These are phyloP conservation scores for Chaenodraco wilsoni DNA, from an alignment of 2,797 vertebrate species.

Conservation along the genomic window DNA sequence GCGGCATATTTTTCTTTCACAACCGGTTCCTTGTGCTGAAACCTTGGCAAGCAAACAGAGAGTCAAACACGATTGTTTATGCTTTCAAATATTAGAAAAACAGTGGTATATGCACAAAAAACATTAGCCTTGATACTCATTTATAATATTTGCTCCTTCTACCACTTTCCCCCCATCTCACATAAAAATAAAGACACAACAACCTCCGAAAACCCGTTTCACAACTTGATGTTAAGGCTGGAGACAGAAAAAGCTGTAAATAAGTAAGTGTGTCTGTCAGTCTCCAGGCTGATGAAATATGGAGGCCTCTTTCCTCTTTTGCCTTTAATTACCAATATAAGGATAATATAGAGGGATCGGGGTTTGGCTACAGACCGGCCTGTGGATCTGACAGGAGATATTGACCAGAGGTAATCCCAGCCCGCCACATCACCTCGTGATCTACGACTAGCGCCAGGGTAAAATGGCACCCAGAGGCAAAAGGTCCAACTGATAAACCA, in stretches of 20 bases:
- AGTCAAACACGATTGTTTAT: slow-evolving; percentile 9
- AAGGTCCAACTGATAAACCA: slow-evolving; percentile 38
- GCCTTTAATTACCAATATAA: slow-evolving; percentile 66
- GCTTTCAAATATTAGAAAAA: neutral
- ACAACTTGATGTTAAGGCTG: slow-evolving; percentile 24
- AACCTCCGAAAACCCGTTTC: neutral
- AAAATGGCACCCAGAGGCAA: slow-evolving; percentile 51
- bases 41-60: neutral
- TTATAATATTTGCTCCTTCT: neutral
- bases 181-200: neutral
- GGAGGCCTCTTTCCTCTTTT: slow-evolving; percentile 23
- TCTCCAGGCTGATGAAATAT: neutral
- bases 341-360: slow-evolving; percentile 49
- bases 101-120: neutral
- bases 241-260: slow-evolving; percentile 12
- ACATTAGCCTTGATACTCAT: slow-evolving; percentile 2
- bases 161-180: too few species aligned
- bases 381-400: slow-evolving; percentile 54
- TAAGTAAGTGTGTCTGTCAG: slow-evolving; percentile 6
- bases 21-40: slow-evolving; percentile 3
- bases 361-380: slow-evolving; percentile 36
- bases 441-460: slow-evolving; percentile 48
- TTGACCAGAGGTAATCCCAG: slow-evolving; percentile 48
- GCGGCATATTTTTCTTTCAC: slow-evolving; percentile 9
- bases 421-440: slow-evolving; percentile 42